Evolutionary conservation across 2,797 vertebrate species (phyloP), one percentile per base, ranked within the genome.

Genomic region (Aulostomus chinensis): DNA sequence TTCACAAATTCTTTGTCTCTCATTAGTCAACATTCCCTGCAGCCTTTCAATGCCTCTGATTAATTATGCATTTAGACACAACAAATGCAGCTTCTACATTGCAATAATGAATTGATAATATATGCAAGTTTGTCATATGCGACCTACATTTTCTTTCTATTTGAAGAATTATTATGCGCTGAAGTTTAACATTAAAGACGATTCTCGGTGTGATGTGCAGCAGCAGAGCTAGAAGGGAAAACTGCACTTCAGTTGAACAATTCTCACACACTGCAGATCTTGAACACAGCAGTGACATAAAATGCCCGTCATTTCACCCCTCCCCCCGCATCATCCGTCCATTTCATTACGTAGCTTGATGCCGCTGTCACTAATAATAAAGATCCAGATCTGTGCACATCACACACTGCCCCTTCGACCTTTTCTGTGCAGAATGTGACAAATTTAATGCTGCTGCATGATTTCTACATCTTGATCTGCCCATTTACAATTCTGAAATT

Each of bases 41-140:
- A 47, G 50, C 51, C 53, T 50, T 38, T 68, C 68, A 47, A 35
- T 53, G 55, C 41, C 1, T 22, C 67, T 58, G 45, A 77, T 86
- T 75, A 77, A 85, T 83, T 77, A 80, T 87, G 58, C 49, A 79
- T 83, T 64, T 58, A 28, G 46, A 71, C 58, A 61, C 68, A 66
- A 69, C 34, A 62, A 47, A 68, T 60, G 28, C 53, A 68, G 21
- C 59, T 24, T 39, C 57, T 8, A 54, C 58, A 57, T 66, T 52
- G 62, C 58, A 76, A 60, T 55, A 61, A 80, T 70, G 48, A 79
- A 82, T 84, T 63, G 73, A 79, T 80, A 58, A 83, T 73, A 49
- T 55, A 53, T 68, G 52, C 40, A 55, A 55, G 58, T 67, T 51
- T 71, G 69, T 76, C 54, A 58, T 57, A 16, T 54, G 48, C 5